Percentiles rank a stretch among this genome's conserved stretches.
Conservation (phyloP, 2,797 vertebrate genomes). For the Sebastiscus albofasciatus region DNA sequence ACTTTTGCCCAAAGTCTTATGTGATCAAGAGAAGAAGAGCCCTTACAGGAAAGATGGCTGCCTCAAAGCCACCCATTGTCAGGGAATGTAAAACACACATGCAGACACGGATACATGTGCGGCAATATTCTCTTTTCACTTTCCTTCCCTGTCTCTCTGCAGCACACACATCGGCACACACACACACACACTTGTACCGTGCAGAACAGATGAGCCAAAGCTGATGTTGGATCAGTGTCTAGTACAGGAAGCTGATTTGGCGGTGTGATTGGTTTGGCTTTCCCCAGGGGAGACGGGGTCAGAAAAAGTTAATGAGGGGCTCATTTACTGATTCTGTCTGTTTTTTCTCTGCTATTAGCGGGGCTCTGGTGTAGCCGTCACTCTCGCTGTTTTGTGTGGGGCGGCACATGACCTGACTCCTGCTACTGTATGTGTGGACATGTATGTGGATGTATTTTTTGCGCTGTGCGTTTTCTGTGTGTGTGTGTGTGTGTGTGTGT, state of each 20-base stretch:
- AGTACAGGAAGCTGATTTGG: constrained; percentile 84
- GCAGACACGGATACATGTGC: constrained; percentile 34
- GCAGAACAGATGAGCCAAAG: constrained; percentile 70
- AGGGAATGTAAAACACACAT: constrained; percentile 66
- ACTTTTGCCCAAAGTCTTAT: constrained; percentile 53
- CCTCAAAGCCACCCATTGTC: constrained; percentile 62
- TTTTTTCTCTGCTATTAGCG: constrained; percentile 76
- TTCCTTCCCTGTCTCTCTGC: constrained; percentile 3
- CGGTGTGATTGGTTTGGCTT: constrained; percentile 88
- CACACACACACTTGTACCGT: constrained; percentile 16
- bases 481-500: constrained; percentile 30
- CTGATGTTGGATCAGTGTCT: constrained; percentile 75
- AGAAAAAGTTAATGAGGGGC: constrained; percentile 82
- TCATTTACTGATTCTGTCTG: constrained; percentile 82
- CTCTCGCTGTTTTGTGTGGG: constrained; percentile 65
- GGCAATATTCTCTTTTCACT: constrained; percentile 39
- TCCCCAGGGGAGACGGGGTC: constrained; percentile 74
- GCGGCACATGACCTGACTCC: constrained; percentile 69
- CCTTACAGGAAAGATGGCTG: constrained; percentile 64
- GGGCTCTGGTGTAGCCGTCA: constrained; percentile 63
- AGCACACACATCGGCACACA: constrained; percentile 18
- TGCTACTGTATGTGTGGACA: constrained; percentile 38
- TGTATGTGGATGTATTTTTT: constrained; percentile 36
- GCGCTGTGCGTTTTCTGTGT: constrained; percentile 24
- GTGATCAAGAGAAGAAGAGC: constrained; percentile 55